Conservation (phyloP, 2,888 invertebrate species). For the Chrysomela aeneicollis region DNA sequence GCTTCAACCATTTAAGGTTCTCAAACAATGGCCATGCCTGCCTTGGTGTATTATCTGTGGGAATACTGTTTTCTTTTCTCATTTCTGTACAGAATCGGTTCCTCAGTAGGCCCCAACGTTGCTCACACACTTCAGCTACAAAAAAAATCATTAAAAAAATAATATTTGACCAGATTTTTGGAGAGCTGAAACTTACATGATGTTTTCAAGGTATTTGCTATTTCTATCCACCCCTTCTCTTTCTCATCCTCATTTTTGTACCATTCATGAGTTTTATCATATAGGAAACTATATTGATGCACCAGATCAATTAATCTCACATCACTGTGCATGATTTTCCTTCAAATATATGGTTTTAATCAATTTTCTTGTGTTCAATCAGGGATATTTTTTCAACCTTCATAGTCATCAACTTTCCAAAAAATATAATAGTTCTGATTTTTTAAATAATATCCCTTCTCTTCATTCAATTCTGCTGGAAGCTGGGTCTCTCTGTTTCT, state of each 20-base stretch:
- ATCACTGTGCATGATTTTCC: neutral
- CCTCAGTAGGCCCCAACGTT: neutral
- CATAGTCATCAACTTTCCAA: neutral
- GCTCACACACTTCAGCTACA: neutral
- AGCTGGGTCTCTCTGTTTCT: too few species aligned
- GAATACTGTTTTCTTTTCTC: neutral
- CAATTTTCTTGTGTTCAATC: neutral
- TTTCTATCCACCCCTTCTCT: neutral
- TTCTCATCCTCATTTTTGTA: neutral
- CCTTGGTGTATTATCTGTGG: neutral
- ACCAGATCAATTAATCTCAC: neutral
- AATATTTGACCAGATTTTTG: constrained; percentile 11
- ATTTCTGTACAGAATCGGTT: neutral
- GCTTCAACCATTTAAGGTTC: neutral
- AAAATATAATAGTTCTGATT: too few species aligned
- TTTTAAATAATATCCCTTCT: too few species aligned
- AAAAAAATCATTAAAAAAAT: neutral
- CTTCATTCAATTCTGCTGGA: too few species aligned
- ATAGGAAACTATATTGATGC: neutral
- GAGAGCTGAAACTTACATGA: neutral
- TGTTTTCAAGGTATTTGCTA: neutral
- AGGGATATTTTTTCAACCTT: neutral
- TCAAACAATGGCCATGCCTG: neutral
- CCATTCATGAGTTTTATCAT: neutral
- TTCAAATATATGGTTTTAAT: neutral